Evolutionary conservation across 2,888 invertebrate species (phyloP).

Genomic region (Lamproptera curius): DNA sequence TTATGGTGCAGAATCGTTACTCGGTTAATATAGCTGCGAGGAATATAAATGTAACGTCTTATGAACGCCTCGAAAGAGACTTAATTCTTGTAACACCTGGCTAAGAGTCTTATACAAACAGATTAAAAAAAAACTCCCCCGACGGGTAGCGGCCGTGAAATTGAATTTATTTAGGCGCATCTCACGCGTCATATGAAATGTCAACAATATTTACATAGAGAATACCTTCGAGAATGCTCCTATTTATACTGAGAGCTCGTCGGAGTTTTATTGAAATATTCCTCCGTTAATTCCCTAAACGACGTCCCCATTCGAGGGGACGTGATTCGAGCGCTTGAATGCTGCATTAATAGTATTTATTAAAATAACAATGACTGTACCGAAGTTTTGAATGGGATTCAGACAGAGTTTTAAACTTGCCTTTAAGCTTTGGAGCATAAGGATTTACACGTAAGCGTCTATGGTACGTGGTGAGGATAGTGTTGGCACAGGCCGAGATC

Average conservation of each 20-base stretch:
- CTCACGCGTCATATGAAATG: conserved; percentile 56
- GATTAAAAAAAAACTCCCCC: conserved; percentile 42
- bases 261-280: conserved; percentile 72
- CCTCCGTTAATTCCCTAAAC: conserved; percentile 71
- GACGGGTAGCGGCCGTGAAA: conserved; percentile 56
- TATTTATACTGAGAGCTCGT: conserved; percentile 67
- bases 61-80: conserved; percentile 47
- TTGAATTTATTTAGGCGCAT: conserved; percentile 73
- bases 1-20: neutral
- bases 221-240: conserved; percentile 65
- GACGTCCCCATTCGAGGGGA: conserved; percentile 55
- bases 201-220: conserved; percentile 70
- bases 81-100: conserved; percentile 47
- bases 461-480: conserved; percentile 50
- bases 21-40: neutral
- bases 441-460: conserved; percentile 60
- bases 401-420: conserved; percentile 19
- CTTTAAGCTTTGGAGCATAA: conserved; percentile 52
- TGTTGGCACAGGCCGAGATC: conserved; percentile 63
- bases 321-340: conserved; percentile 56
- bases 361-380: conserved; percentile 65
- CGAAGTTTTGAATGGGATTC: conserved; percentile 28
- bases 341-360: conserved; percentile 66
- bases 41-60: conserved; percentile 24
- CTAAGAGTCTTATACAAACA: conserved; percentile 46